Conservation (phyloP, 2,113 vertebrate species). For the Planiliza haematocheilus region DNA sequence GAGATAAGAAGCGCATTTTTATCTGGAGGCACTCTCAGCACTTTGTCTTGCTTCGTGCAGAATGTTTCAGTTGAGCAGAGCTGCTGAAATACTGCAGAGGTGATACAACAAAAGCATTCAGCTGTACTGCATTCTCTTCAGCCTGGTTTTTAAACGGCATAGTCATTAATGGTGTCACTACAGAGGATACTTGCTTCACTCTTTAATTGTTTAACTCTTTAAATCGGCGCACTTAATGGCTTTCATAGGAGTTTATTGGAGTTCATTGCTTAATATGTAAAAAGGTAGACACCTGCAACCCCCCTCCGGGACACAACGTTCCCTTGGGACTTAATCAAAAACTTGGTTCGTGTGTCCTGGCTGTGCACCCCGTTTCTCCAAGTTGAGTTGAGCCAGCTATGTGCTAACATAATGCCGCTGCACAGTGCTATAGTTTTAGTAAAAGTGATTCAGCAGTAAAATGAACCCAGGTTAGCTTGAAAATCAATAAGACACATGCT, state of each 20-base stretch:
- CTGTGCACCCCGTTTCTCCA: not conserved
- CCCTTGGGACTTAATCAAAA: too few species aligned
- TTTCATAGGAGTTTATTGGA: too few species aligned
- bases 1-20: conserved; percentile 16
- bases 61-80: conserved; percentile 22
- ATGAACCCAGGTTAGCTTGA: conserved; percentile 35
- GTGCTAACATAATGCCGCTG: not conserved
- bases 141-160: not conserved
- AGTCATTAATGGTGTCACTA: not conserved
- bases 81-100: not conserved
- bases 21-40: not conserved
- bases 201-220: not conserved
- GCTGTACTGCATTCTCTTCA: not conserved
- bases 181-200: not conserved
- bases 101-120: conserved; percentile 12
- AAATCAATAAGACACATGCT: conserved; percentile 47
- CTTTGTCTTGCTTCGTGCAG: conserved; percentile 12
- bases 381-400: not conserved
- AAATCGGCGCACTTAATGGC: too few species aligned
- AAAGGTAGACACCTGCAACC: too few species aligned
- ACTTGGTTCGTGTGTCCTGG: too few species aligned
- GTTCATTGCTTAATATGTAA: too few species aligned
- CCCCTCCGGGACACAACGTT: too few species aligned
- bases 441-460: conserved; percentile 11
- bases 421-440: not conserved